Percentiles rank a stretch among this genome's conserved stretches.
These are phyloP conservation scores for Larimichthys polyactis DNA, from an alignment of 2,113 vertebrate species.

Conservation along the genomic window DNA sequence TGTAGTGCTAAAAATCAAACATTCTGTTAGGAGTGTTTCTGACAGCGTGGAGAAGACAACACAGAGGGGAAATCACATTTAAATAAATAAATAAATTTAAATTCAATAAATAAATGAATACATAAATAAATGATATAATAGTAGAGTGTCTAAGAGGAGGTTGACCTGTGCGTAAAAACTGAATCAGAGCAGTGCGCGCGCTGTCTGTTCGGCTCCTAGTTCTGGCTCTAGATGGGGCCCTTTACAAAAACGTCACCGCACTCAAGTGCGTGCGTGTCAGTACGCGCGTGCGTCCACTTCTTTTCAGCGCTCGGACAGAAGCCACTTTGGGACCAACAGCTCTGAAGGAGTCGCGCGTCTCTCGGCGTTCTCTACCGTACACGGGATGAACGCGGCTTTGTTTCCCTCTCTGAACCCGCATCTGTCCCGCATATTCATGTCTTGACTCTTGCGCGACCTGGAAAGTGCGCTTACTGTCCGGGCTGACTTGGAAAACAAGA, in stretches of 20 bases:
- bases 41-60: too few species aligned
- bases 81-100: too few species aligned
- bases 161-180: too few species aligned
- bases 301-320: conserved; percentile 18
- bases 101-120: too few species aligned
- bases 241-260: background rate
- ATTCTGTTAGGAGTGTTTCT: too few species aligned
- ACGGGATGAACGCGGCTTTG: conserved; percentile 46
- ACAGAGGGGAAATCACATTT: too few species aligned
- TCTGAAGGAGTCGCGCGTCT: background rate
- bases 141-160: too few species aligned
- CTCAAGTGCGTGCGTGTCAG: background rate
- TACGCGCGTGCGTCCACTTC: conserved; percentile 8
- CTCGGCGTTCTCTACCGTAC: background rate
- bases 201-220: background rate
- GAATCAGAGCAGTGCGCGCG: too few species aligned
- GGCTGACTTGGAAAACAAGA: background rate
- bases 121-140: too few species aligned
- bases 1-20: too few species aligned
- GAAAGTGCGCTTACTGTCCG: background rate
- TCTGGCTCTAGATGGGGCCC: conserved; percentile 55
- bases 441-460: conserved; percentile 8
- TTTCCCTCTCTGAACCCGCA: conserved; percentile 1
- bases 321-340: conserved; percentile 10
- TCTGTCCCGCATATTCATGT: conserved; percentile 37